Evolutionary conservation across 2,797 vertebrate species (phyloP).

Genomic region (Phalanger gymnotis): DNA sequence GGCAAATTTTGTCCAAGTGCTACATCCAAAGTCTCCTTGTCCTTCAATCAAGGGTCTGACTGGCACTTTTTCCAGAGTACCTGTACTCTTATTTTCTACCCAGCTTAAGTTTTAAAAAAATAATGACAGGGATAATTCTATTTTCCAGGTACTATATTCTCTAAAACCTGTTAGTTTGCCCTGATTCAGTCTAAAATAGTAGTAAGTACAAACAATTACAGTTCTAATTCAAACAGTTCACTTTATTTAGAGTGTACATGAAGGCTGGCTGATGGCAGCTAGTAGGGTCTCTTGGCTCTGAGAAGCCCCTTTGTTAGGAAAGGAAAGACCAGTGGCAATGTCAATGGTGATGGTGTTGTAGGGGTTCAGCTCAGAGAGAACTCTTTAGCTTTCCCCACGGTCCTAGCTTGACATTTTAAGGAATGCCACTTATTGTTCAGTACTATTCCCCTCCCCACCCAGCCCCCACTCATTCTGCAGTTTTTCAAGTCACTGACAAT

Average conservation of each 20-base stretch:
- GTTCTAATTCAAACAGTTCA: not conserved
- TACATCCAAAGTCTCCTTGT: not conserved
- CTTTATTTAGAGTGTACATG: not conserved
- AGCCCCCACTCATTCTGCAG: not conserved
- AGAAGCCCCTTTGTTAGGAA: not conserved
- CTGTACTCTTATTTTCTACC: not conserved
- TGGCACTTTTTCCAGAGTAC: not conserved
- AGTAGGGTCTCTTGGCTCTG: not conserved
- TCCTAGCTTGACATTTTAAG: not conserved
- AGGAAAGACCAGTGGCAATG: not conserved
- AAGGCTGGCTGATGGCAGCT: not conserved
- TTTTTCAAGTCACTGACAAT: slow-evolving; percentile 14
- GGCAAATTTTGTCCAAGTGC: not conserved
- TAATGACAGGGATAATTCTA: not conserved
- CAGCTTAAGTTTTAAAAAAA: not conserved
- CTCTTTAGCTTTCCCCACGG: not conserved
- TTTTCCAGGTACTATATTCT: not conserved
- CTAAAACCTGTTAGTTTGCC: not conserved
- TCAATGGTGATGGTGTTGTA: too few species aligned
- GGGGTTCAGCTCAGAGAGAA: not conserved
- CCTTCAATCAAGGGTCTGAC: not conserved
- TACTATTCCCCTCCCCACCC: not conserved
- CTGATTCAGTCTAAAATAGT: not conserved
- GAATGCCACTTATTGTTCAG: slow-evolving; percentile 2
- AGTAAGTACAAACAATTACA: not conserved